A percentile compares a stretch with the other conserved stretches of the same genome.
phyloP scores from a whole-genome alignment of 2,888 invertebrate genomes.

The Luperina testacea region DNA sequence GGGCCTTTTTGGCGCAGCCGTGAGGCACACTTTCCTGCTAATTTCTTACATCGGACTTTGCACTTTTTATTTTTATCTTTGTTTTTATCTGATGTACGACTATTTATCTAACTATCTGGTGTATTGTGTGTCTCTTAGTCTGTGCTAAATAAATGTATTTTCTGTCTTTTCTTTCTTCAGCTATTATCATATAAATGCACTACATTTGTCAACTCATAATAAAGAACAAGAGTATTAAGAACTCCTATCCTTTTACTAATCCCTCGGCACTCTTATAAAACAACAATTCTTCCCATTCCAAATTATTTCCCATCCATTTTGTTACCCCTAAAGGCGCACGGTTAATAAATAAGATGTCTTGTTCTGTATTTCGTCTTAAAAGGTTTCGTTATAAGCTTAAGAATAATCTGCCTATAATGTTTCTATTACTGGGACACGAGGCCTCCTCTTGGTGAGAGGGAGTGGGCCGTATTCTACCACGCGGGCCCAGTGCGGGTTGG shows the following conservation, averaged over 20 bases:
- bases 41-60: too few relatives aligned
- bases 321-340: background rate
- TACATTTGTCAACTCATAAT: too few relatives aligned
- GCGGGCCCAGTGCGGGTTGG: background rate
- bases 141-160: too few relatives aligned
- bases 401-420: too few relatives aligned
- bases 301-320: background rate
- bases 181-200: too few relatives aligned
- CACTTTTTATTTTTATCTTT: too few relatives aligned
- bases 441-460: background rate
- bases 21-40: too few relatives aligned
- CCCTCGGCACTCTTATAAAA: background rate
- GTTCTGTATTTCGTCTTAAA: background rate
- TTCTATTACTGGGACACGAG: background rate
- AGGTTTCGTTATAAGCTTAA: background rate
- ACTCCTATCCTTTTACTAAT: background rate
- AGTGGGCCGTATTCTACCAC: background rate
- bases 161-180: too few relatives aligned
- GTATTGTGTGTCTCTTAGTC: too few relatives aligned
- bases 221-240: background rate
- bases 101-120: too few relatives aligned
- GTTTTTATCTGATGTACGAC: too few relatives aligned
- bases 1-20: too few relatives aligned
- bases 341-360: background rate
- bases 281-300: background rate